Base-by-base conservation (phyloP, 2,888 invertebrate species). In the Pteria penguin region DNA sequence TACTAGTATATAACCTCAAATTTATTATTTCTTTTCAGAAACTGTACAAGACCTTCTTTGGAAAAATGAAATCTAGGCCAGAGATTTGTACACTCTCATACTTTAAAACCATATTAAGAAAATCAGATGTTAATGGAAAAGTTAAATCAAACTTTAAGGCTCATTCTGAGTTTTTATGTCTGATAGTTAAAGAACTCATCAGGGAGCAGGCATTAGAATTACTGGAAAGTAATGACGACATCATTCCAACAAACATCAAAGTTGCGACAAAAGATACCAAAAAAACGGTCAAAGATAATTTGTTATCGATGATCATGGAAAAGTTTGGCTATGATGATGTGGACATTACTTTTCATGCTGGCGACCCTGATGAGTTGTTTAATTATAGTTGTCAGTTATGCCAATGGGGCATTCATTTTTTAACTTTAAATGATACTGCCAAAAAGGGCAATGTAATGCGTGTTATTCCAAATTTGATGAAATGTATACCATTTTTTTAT, bases 41-140 rank as follows among this genome's bases (percentile, higher is more conserved):
- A 73, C 61, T 32, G 24, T 77, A 61, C 58, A 73, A 69, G 32
- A 33, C 75, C 22, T 36, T 78, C 8, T 74, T 65, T 29, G 66
- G 55, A 33, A 45, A 14, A n/a, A 26, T 24, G 11, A n/a, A 8
- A 8, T 55, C 54, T 14, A 58, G 55, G 14, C 55, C 72, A 27
- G n/a, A n/a, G n/a, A n/a, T n/a, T n/a, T n/a, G n/a, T n/a, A 73
- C 76, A 24, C 45, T 76, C 1, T n/a, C 24, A 18, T 26, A 76
- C 60, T 76, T 76, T 24, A 76, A 76, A 45, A 69, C 69, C 27
- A 61, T 73, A 26, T 54, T 76, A 2, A 61, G 68, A 11, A 26
- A 66, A 22, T 74, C 70, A 54, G 60, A 70, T 65, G 72, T 73
- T 18, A 73, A 73, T 57, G 69, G 77, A 8, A 73, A 76, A 31